phyloP scores from a whole-genome alignment of 2,888 invertebrate genomes.

The Agrypnus murinus region DNA sequence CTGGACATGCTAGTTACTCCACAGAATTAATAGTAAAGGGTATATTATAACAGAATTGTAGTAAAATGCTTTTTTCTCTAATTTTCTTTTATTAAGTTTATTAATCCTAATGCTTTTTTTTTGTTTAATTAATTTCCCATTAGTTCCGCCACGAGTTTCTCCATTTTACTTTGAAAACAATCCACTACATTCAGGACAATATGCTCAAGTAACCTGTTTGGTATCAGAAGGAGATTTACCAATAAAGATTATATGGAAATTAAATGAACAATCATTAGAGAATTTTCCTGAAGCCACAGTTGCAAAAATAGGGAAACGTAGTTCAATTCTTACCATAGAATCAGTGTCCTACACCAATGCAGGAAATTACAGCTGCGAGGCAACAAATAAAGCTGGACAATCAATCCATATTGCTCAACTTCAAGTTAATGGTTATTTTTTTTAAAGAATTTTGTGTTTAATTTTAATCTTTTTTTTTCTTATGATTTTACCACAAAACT shows the following conservation, averaged over 20 bases:
- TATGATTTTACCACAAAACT: constrained; percentile 9
- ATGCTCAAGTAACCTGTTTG: constrained; percentile 78
- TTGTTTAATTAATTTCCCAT: constrained; percentile 38
- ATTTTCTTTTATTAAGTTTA: background rate
- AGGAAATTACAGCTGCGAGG: constrained; percentile 85
- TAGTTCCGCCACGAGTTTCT: constrained; percentile 80
- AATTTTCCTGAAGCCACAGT: constrained; percentile 62
- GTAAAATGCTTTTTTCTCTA: constrained; percentile 1
- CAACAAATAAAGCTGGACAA: constrained; percentile 70
- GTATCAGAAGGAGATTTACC: constrained; percentile 80
- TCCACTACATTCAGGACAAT: constrained; percentile 77
- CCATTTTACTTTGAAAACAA: constrained; percentile 80
- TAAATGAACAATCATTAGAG: constrained; percentile 71
- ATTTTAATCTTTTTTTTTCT: constrained; percentile 27
- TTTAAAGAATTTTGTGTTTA: constrained; percentile 9
- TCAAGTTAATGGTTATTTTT: constrained; percentile 80
- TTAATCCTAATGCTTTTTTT: background rate
- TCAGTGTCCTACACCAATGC: constrained; percentile 79
- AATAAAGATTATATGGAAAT: constrained; percentile 77
- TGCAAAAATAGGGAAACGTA: constrained; percentile 68
- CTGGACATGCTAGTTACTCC: constrained; percentile 72
- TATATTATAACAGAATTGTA: constrained; percentile 58
- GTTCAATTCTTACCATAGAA: constrained; percentile 78
- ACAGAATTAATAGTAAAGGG: constrained; percentile 75
- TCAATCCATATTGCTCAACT: constrained; percentile 69